A percentile compares a stretch with the other conserved stretches of the same genome.
These are phyloP conservation scores for Lepus oiostolus DNA, from an alignment of 2,797 vertebrate genomes.

Conservation along the genomic window DNA sequence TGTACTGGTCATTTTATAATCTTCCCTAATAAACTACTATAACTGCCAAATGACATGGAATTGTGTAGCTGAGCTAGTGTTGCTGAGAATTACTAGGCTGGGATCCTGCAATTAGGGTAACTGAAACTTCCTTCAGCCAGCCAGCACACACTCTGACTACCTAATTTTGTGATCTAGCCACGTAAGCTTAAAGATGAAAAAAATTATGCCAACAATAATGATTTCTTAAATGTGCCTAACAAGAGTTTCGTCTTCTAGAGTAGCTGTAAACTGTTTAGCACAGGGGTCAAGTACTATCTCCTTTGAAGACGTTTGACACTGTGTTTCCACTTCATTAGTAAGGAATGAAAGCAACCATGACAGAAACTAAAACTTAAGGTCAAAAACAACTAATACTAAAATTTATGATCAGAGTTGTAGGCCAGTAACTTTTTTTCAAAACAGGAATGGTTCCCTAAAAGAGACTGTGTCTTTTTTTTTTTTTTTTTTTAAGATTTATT, in stretches of 20 bases:
- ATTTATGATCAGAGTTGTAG: conserved; percentile 45
- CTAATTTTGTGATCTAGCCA: conserved; percentile 6
- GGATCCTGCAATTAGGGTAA: neutral
- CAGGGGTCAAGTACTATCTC: neutral
- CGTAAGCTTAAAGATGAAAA: conserved; percentile 50
- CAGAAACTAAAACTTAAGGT: neutral
- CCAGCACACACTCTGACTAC: neutral
- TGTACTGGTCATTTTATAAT: conserved; percentile 10
- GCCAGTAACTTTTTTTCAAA: conserved; percentile 24
- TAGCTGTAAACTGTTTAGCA: conserved; percentile 5
- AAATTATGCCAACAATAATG: conserved; percentile 30
- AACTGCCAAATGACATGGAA: conserved; percentile 33
- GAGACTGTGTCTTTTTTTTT: neutral
- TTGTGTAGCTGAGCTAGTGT: neutral
- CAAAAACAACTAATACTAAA: conserved; percentile 32
- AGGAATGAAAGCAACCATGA: neutral
- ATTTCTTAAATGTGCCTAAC: neutral
- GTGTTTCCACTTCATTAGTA: conserved; percentile 31
- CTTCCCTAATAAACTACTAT: conserved; percentile 5
- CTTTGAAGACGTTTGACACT: neutral
- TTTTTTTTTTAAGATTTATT: too few species aligned
- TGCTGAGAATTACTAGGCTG: conserved; percentile 37
- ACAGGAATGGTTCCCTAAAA: conserved; percentile 1
- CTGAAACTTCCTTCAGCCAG: conserved; percentile 35
- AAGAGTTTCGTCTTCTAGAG: conserved; percentile 12